Percentiles rank a stretch among this genome's conserved stretches.
Conservation (phyloP, 2,888 invertebrate genomes). For the Dryadula phaetusa region DNA sequence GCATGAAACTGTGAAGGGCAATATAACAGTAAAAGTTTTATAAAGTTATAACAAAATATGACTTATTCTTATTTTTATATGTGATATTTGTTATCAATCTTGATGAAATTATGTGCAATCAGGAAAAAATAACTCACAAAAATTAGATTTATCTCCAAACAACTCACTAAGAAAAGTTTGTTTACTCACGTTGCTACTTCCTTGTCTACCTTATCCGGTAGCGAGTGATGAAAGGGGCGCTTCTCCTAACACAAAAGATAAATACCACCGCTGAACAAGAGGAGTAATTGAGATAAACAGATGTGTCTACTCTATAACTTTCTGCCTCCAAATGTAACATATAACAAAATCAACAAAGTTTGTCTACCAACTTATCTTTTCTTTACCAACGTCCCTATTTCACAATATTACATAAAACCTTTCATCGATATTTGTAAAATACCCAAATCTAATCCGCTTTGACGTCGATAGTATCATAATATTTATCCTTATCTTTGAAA, state of each 20-base stretch:
- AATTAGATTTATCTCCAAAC: slow-evolving; percentile 38
- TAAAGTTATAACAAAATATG: not conserved
- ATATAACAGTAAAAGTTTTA: too few relatives aligned
- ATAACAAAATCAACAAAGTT: slow-evolving; percentile 73
- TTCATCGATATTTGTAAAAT: slow-evolving; percentile 32
- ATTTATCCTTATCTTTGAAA: slow-evolving; percentile 30
- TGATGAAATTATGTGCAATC: slow-evolving; percentile 7
- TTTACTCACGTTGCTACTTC: slow-evolving; percentile 73
- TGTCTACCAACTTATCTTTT: slow-evolving; percentile 57
- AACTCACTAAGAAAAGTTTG: slow-evolving; percentile 63
- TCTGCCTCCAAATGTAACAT: slow-evolving; percentile 64
- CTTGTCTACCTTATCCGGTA: slow-evolving; percentile 67
- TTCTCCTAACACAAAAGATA: slow-evolving; percentile 76
- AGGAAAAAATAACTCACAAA: slow-evolving; percentile 26
- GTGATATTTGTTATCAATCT: not conserved
- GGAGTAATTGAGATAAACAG: slow-evolving; percentile 78
- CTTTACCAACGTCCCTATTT: slow-evolving; percentile 44
- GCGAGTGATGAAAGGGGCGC: slow-evolving; percentile 56
- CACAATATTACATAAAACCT: slow-evolving; percentile 43
- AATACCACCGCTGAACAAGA: slow-evolving; percentile 74
- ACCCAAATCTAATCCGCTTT: slow-evolving; percentile 29
- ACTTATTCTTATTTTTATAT: not conserved
- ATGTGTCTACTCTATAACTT: slow-evolving; percentile 74
- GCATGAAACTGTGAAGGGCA: too few relatives aligned
- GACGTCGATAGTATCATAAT: slow-evolving; percentile 61